Conservation (phyloP, 2,888 invertebrate genomes). For the Iselma pallidipennis region DNA sequence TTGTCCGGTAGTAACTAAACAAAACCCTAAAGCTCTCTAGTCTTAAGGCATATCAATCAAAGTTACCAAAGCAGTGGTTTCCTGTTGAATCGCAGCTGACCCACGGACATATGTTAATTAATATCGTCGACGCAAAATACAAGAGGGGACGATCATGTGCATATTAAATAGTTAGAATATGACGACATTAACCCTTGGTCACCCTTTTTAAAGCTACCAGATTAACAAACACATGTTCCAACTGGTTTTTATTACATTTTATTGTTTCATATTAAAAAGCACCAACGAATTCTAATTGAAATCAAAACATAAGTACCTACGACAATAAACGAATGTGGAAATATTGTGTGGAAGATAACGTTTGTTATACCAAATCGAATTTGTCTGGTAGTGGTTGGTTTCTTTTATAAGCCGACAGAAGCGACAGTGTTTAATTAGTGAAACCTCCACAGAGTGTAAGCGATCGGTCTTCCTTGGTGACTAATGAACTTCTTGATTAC, state of each 20-base stretch:
- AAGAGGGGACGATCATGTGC: slow-evolving; percentile 29
- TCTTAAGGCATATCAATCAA: slow-evolving; percentile 42
- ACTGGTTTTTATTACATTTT: slow-evolving; percentile 11
- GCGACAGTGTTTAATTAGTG: slow-evolving; percentile 55
- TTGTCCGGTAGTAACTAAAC: slow-evolving; percentile 31
- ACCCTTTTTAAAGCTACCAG: slow-evolving; percentile 19
- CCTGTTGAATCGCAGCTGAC: slow-evolving; percentile 39
- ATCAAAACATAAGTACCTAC: background rate
- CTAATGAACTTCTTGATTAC: slow-evolving; percentile 58
- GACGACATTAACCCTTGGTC: slow-evolving; percentile 32
- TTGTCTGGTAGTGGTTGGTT: slow-evolving; percentile 14
- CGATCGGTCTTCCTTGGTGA: slow-evolving; percentile 56
- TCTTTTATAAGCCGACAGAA: slow-evolving; percentile 6
- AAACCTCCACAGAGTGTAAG: slow-evolving; percentile 49
- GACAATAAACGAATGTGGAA: background rate
- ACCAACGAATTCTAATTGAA: background rate
- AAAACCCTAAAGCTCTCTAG: slow-evolving; percentile 37
- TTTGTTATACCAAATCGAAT: slow-evolving; percentile 4
- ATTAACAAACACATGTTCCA: slow-evolving; percentile 13
- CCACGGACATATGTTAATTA: slow-evolving; percentile 41
- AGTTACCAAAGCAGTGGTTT: slow-evolving; percentile 28
- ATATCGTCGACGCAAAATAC: slow-evolving; percentile 20
- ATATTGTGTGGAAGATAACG: background rate
- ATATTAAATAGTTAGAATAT: slow-evolving; percentile 39
- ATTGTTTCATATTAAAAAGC: slow-evolving; percentile 10